Conservation (phyloP, 2,113 vertebrate species). For the Mus spicilegus region DNA sequence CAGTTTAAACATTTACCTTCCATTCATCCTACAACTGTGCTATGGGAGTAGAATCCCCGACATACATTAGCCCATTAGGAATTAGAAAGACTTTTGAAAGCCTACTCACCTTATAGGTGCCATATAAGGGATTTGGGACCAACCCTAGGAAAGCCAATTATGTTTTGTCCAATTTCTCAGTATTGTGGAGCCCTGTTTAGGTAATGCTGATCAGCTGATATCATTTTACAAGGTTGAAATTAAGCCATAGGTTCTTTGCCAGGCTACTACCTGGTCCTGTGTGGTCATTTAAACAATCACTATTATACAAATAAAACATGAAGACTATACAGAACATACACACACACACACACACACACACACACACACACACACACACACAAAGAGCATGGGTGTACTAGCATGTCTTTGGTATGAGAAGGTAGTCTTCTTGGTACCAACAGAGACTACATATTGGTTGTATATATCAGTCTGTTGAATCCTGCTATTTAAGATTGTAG, state of each 20-base stretch:
- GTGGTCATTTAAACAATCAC: background rate
- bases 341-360: too few relatives aligned
- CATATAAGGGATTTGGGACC: background rate
- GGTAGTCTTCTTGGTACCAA: background rate
- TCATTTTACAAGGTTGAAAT: background rate
- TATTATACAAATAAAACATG: background rate
- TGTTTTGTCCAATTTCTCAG: background rate
- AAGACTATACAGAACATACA: background rate
- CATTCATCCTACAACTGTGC: background rate
- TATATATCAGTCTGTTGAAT: background rate
- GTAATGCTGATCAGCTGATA: background rate
- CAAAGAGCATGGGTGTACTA: too few relatives aligned
- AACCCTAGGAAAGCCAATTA: background rate
- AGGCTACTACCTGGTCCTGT: background rate
- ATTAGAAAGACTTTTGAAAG: background rate
- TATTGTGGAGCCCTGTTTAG: background rate
- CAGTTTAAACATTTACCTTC: background rate
- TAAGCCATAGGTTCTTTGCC: background rate
- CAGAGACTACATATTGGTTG: background rate
- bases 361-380: too few relatives aligned
- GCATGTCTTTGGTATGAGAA: background rate
- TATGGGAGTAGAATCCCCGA: background rate
- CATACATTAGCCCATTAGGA: background rate
- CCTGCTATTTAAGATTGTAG: too few relatives aligned
- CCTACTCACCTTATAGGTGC: background rate